These are phyloP conservation scores for Norana najaformis DNA, from an alignment of 2,888 invertebrate species.

Conservation along the genomic window DNA sequence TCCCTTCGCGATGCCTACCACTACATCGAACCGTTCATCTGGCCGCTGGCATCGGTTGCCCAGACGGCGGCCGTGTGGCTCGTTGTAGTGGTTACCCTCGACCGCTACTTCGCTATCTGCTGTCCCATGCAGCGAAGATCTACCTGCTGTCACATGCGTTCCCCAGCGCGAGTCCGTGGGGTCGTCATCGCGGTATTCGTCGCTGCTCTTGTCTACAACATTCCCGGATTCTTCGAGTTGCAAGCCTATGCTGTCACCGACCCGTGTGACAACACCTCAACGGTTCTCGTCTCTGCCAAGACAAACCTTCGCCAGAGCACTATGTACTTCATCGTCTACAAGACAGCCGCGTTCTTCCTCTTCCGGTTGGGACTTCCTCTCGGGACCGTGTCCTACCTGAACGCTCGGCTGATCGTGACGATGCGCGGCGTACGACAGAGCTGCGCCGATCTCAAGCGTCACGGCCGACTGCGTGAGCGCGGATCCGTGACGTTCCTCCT, in stretches of 20 bases:
- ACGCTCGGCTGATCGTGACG: conserved; percentile 38
- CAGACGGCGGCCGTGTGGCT: conserved; percentile 46
- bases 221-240: conserved; percentile 46
- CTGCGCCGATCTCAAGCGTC: conserved; percentile 34
- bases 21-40: conserved; percentile 43
- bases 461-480: conserved; percentile 33
- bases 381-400: conserved; percentile 36
- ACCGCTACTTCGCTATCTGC: conserved; percentile 45
- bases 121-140: conserved; percentile 38
- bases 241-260: not conserved
- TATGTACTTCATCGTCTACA: conserved; percentile 41
- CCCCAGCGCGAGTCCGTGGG: conserved; percentile 14
- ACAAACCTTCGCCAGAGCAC: conserved; percentile 34
- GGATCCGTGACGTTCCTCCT: conserved; percentile 42
- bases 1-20: conserved; percentile 35
- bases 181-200: conserved; percentile 33
- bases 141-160: not conserved
- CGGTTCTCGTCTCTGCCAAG: conserved; percentile 10
- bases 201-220: conserved; percentile 42
- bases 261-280: conserved; percentile 16
- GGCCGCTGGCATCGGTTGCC: conserved; percentile 44
- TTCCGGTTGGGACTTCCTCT: conserved; percentile 43
- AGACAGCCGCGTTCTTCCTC: conserved; percentile 39
- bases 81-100: conserved; percentile 44
- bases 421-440: conserved; percentile 33